Evolutionary conservation across 2,797 vertebrate genomes (phyloP), one percentile per base, ranked within the genome.

Genomic region (Varecia variegata): DNA sequence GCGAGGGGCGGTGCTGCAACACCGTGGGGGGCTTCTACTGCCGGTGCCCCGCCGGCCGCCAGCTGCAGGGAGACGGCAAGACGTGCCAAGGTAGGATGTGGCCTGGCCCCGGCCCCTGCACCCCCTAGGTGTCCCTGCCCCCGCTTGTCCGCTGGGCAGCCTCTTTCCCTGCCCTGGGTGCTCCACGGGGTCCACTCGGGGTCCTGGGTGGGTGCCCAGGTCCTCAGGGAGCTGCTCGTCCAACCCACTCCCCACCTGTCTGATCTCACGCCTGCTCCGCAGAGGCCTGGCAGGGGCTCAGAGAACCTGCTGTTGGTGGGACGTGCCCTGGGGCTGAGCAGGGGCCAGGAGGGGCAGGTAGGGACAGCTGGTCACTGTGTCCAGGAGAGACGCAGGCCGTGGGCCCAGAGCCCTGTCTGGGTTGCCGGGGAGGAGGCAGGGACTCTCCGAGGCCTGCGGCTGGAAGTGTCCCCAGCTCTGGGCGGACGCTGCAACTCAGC

Each of bases 11-110:
- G 18, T 99, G 99, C 98, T 98, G 98, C 95, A 99, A 99, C 98
- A 99, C 99, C n/a, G 98, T 99, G 4, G 99, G 99, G 50, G 99
- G 99, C 90, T 99, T 99, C 98, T 99, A 98, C 98, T 99, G 99
- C 98, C 98, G 97, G 95, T 99, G 99, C 67, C 98, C 98, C 0
- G 60, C 97, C 0, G 99, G 99, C n/a, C 98, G 91, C 85, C 97
- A 98, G 95, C 98, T 99, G 87, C 98, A 95, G 32, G 98, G 97
- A 1, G 99, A 99, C 0, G 98, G 99, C 4, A 99, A 98, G 97
- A 98, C 98, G 1, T 99, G 99, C 79, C 97, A 98, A 98, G 99
- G 99, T 99, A 93, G 60, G 84, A 7, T 7, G 18, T 1, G 17
- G 17, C 47, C 38, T 13, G 68, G 21, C n/a, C 35, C 12, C 1